phyloP scores from a whole-genome alignment of 2,797 vertebrate species.

The Botia almorhae region DNA sequence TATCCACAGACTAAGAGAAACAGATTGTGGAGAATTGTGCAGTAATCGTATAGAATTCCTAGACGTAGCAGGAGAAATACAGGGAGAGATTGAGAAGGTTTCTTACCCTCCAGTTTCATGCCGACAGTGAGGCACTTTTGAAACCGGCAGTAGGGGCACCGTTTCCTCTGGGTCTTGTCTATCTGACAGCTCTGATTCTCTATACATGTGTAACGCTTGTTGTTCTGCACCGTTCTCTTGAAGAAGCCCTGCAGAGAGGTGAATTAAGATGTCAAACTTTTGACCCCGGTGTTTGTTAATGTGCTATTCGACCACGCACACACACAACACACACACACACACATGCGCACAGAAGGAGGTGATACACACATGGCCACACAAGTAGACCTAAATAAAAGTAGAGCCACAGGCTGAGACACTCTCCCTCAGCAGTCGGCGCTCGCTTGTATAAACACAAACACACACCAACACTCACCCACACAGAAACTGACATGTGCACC shows the following conservation, averaged over 20 bases:
- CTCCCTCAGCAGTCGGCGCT: constrained; percentile 51
- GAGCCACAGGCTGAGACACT: constrained; percentile 51
- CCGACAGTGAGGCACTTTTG: constrained; percentile 98
- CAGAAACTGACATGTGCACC: constrained; percentile 50
- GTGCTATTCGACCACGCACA: constrained; percentile 72
- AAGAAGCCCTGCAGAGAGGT: constrained; percentile 90
- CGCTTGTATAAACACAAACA: constrained; percentile 55
- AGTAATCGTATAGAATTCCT: constrained; percentile 17
- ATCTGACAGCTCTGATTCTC: constrained; percentile 99
- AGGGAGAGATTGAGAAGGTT: constrained; percentile 8
- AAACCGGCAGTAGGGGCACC: constrained; percentile 98
- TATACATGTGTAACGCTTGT: constrained; percentile 99
- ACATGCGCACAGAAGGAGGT: constrained; percentile 51
- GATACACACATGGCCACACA: constrained; percentile 56
- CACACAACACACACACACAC: constrained; percentile 61
- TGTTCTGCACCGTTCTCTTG: constrained; percentile 99
- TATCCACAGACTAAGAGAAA: constrained; percentile 65
- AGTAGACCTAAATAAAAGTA: constrained; percentile 54
- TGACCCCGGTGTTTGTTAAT: constrained; percentile 76
- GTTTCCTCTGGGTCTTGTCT: constrained; percentile 98
- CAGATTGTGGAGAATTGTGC: constrained; percentile 53
- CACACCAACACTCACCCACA: constrained; percentile 32
- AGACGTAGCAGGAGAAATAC: constrained; percentile 6
- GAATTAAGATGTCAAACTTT: constrained; percentile 78
- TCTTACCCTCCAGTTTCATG: constrained; percentile 98